Conservation (phyloP, 1,140 invertebrate genomes). For the Zaprionus vittiger region DNA sequence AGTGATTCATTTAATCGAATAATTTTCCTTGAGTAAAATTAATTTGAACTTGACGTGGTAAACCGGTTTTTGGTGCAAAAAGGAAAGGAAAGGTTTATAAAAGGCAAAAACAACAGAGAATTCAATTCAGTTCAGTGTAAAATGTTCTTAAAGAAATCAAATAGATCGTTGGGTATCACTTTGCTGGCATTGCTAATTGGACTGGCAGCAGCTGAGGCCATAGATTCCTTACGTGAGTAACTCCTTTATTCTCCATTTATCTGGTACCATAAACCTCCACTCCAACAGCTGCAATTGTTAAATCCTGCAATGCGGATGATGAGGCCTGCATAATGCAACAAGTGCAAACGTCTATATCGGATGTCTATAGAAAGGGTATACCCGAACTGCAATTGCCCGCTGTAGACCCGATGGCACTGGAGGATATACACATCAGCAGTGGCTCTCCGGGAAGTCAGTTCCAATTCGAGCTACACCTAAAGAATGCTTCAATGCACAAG, state of each 20-base stretch:
- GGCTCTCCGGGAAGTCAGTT: background rate
- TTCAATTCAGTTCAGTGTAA: background rate
- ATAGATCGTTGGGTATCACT: background rate
- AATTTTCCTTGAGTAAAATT: background rate
- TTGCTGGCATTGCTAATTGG: background rate
- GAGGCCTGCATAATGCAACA: background rate
- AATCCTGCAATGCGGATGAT: background rate
- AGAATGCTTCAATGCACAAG: background rate
- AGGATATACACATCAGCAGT: background rate
- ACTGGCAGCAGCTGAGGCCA: background rate
- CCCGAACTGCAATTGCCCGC: background rate
- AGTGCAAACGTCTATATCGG: background rate
- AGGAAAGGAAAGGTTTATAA: slow-evolving; percentile 2
- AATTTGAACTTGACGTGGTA: background rate
- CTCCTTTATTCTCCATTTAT: background rate
- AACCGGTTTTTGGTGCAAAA: background rate
- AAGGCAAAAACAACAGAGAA: background rate
- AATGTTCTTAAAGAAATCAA: background rate
- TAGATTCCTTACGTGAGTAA: background rate
- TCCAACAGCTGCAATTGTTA: background rate
- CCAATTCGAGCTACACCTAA: background rate
- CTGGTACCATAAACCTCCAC: background rate
- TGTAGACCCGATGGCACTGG: background rate
- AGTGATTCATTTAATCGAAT: background rate
- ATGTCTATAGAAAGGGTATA: background rate